phyloP scores from a whole-genome alignment of 2,797 vertebrate genomes.

The Toxotes lorentzi region DNA sequence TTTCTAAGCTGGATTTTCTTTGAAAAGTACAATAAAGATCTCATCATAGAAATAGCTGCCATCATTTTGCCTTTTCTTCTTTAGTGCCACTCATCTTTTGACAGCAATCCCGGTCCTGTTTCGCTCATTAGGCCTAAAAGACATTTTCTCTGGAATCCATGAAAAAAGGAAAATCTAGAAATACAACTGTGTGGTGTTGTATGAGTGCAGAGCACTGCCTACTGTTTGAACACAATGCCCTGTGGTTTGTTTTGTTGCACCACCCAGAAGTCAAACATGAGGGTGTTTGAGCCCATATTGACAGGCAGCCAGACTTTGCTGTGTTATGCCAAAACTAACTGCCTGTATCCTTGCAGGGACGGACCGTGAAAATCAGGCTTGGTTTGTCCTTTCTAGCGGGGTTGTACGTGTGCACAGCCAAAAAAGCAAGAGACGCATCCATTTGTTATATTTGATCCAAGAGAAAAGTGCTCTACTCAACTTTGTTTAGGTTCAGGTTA shows the following conservation, averaged over 20 bases:
- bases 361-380: constrained; percentile 38
- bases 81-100: constrained; percentile 53
- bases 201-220: constrained; percentile 33
- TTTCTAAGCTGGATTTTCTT: constrained; percentile 23
- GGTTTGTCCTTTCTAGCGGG: constrained; percentile 54
- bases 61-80: constrained; percentile 35
- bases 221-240: constrained; percentile 71
- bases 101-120: constrained; percentile 46
- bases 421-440: constrained; percentile 8
- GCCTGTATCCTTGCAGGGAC: constrained; percentile 60
- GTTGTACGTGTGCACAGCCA: constrained; percentile 8
- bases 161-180: constrained; percentile 52
- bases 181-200: constrained; percentile 41
- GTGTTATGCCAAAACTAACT: constrained; percentile 72
- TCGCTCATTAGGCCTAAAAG: constrained; percentile 54
- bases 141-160: constrained; percentile 30
- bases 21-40: constrained; percentile 36
- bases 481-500: constrained; percentile 34
- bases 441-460: constrained; percentile 43
- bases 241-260: constrained; percentile 72
- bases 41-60: constrained; percentile 45
- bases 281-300: constrained; percentile 69
- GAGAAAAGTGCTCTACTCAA: constrained; percentile 14
- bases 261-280: constrained; percentile 76
- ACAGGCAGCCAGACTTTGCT: constrained; percentile 58